Conservation (phyloP, 2,797 vertebrate genomes). For the Chloroceryle inda region DNA sequence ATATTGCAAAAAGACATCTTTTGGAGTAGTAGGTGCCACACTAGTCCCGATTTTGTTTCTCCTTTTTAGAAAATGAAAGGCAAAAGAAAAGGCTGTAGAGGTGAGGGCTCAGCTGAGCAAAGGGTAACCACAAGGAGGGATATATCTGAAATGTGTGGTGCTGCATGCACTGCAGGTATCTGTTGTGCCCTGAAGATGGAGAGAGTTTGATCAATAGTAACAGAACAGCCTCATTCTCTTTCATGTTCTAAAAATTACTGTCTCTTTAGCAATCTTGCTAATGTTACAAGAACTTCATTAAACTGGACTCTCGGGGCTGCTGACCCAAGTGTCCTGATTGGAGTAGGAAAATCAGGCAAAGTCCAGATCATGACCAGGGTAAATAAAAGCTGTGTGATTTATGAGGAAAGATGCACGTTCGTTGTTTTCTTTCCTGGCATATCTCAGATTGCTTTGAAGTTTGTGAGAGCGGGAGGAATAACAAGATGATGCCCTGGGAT, state of each 20-base stretch:
- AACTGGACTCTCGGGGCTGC: background rate
- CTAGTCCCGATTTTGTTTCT: background rate
- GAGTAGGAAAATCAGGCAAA: background rate
- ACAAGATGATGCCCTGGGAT: background rate
- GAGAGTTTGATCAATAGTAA: background rate
- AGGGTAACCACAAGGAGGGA: background rate
- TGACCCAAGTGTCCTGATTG: background rate
- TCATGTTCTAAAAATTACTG: background rate
- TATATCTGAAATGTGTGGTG: background rate
- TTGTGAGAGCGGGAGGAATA: background rate
- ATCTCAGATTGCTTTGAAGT: background rate
- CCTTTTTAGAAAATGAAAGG: background rate
- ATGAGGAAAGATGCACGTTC: background rate
- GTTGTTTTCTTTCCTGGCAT: background rate
- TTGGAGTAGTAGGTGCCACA: background rate
- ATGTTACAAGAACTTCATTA: background rate
- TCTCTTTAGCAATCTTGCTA: background rate
- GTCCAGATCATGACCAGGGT: background rate
- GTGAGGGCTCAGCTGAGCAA: background rate
- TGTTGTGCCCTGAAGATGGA: background rate
- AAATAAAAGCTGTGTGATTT: background rate
- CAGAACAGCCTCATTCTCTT: background rate
- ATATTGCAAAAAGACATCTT: background rate
- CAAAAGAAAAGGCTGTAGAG: background rate
- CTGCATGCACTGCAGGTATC: background rate